Evolutionary conservation across 2,113 vertebrate genomes (phyloP).

Genomic region (Brachypteracias leptosomus): DNA sequence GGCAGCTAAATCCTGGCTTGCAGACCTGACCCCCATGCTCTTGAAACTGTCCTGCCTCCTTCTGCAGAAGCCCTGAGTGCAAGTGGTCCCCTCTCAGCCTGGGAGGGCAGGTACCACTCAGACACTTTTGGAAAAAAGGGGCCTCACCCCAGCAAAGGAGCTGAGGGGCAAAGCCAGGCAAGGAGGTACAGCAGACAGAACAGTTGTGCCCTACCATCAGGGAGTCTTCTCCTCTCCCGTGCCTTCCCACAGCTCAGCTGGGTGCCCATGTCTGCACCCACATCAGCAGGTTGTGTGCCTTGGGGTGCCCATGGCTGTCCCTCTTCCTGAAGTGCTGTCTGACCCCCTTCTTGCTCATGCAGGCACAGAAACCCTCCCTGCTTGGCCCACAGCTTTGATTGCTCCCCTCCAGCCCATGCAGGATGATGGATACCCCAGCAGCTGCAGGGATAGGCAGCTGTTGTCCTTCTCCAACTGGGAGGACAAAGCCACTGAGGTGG

Average conservation of each 20-base stretch:
- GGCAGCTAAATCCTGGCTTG: neutral
- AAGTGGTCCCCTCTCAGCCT: neutral
- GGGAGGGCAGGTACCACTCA: neutral
- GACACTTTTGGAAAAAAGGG: neutral
- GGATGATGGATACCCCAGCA: slow-evolving; percentile 24
- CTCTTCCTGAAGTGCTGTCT: neutral
- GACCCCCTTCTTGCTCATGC: neutral
- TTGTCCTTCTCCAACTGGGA: neutral
- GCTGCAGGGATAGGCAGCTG: slow-evolving; percentile 51
- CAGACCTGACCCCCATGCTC: rapidly evolving
- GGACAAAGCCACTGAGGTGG: neutral
- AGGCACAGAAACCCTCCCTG: neutral
- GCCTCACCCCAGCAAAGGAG: neutral
- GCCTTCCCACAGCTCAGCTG: rapidly evolving
- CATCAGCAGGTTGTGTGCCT: rapidly evolving
- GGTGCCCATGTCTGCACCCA: neutral
- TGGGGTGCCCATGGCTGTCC: neutral
- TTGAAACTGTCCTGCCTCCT: neutral
- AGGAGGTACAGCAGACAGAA: neutral
- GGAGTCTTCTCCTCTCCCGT: neutral
- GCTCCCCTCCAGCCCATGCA: neutral
- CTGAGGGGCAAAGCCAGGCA: neutral
- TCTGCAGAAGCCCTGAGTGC: neutral
- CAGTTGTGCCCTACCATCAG: rapidly evolving
- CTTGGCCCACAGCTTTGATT: neutral